These are phyloP conservation scores for Irena cyanogastra DNA, from an alignment of 2,113 vertebrate species.

Conservation along the genomic window DNA sequence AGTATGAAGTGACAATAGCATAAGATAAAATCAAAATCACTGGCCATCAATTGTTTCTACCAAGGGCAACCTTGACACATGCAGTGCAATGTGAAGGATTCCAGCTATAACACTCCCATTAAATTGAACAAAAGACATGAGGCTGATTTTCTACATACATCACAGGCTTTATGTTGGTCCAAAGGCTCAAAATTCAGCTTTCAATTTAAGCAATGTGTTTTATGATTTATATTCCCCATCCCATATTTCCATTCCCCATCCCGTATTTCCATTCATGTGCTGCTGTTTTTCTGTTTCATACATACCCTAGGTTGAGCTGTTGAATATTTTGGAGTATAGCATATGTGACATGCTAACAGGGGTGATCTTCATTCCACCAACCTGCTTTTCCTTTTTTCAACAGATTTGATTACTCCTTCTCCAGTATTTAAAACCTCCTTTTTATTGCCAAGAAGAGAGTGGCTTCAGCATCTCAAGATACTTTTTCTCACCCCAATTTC, in stretches of 20 bases:
- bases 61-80: background rate
- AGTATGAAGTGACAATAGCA: background rate
- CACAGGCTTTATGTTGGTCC: background rate
- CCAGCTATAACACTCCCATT: background rate
- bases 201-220: background rate
- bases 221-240: background rate
- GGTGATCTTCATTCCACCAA: background rate
- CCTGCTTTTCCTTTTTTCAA: background rate
- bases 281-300: background rate
- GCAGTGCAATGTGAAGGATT: background rate
- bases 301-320: background rate
- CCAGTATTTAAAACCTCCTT: background rate
- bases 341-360: background rate
- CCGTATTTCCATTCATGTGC: background rate
- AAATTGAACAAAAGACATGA: background rate
- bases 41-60: background rate
- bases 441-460: background rate
- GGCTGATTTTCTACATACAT: background rate
- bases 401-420: background rate
- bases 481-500: background rate
- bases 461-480: background rate
- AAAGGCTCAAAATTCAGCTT: background rate
- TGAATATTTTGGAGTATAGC: background rate
- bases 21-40: background rate
- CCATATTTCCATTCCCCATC: background rate